A percentile compares a stretch with the other conserved stretches of the same genome.
Evolutionary conservation across 2,797 vertebrate species (phyloP).

Genomic region (Acridotheres tristis): DNA sequence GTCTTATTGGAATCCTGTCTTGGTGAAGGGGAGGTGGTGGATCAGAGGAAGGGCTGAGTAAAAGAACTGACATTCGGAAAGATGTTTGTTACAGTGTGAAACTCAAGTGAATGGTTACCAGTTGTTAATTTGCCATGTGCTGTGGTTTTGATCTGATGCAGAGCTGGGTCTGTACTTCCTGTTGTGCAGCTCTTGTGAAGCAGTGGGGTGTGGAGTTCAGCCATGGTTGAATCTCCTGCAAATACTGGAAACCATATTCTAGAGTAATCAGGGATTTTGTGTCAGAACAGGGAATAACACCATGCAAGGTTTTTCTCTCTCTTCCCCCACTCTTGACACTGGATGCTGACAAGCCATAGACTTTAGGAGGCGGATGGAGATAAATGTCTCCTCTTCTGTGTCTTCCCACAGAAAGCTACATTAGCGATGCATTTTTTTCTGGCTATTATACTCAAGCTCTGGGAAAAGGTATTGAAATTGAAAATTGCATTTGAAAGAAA

Average conservation of each 20-base stretch:
- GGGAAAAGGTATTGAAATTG: neutral
- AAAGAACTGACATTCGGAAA: neutral
- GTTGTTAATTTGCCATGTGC: neutral
- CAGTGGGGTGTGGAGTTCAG: neutral
- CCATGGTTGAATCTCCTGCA: neutral
- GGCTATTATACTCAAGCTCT: neutral
- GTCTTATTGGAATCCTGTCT: neutral
- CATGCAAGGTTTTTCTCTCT: neutral
- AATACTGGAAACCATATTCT: neutral
- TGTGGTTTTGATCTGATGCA: neutral
- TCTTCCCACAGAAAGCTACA: neutral
- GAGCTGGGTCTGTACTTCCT: neutral
- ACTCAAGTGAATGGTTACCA: neutral
- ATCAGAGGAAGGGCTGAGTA: neutral
- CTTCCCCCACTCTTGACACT: neutral
- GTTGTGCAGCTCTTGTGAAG: fast-evolving
- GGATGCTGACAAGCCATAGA: neutral
- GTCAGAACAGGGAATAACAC: neutral
- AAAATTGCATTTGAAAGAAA: neutral
- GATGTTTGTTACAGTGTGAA: neutral
- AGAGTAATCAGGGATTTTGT: neutral
- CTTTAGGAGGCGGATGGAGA: neutral
- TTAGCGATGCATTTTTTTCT: neutral
- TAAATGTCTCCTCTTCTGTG: neutral
- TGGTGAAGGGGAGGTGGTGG: neutral